Base-by-base conservation (phyloP, 2,113 vertebrate species). In the Onychostoma macrolepis region DNA sequence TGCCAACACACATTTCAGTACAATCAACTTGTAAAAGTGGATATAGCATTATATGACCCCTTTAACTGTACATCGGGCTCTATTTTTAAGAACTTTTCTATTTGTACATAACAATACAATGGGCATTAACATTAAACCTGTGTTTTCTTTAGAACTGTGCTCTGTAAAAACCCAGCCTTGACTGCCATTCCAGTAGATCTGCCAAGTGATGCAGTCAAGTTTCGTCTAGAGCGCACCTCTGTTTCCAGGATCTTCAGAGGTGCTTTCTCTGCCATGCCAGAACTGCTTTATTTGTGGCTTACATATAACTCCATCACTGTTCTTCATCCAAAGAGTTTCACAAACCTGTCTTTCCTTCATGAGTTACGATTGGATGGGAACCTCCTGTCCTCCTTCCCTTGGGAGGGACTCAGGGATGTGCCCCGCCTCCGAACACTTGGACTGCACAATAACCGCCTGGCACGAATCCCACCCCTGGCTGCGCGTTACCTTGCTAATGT, bases 311-410 rank as follows among this genome's bases (percentile, higher is more conserved):
- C 94, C 4, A 92, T 99, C 82, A 93, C 91, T 21, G 94, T 92
- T 58, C 83, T 99, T 19, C 96, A 98, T 65, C 90, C 94, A 53
- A 95, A 96, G 91, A 97, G 97, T 89, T 97, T 99, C 69, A 96
- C 98, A 83, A 98, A 98, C 91, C 93, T 99, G 30, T 96, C 94
- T 83, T 95, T 92, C 17, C 92, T 99, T 53, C 95, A 96, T 2
- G 98, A 99, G 91, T 78, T 99, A 67, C 96, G 97, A n/a, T 91
- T 99, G 83, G 96, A 96, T 76, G 97, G 97, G 41, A 98, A 99
- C 91, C 91, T 95, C 69, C 92, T 99, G 77, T 94, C 94, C 0
- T 87, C 94, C 50, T 99, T 99, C 86, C 97, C 97, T 48, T 99
- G 97, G 97, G 96, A 96, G 63, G 96, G 96, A 0, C 94, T 99